Percentiles rank a stretch among this genome's conserved stretches.
Conservation (phyloP, 2,888 invertebrate genomes). For the Tipula unca region DNA sequence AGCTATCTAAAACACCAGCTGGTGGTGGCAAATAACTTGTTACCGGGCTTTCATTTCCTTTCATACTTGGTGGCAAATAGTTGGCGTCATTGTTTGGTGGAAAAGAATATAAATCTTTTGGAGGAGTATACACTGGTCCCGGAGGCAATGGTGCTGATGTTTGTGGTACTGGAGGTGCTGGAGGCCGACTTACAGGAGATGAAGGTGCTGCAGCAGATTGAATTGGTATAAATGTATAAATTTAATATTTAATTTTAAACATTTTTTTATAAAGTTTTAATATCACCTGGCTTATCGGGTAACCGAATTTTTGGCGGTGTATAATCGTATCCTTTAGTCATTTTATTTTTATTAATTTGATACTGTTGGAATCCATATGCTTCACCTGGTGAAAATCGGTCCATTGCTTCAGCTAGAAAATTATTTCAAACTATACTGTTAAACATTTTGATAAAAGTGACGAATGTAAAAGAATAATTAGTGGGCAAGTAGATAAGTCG, state of each 20-base stretch:
- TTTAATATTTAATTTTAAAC: not conserved
- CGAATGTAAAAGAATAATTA: too few species aligned
- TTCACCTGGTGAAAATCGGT: constrained; percentile 39
- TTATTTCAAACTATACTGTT: too few species aligned
- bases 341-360: constrained; percentile 27
- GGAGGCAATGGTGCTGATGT: not conserved
- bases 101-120: constrained; percentile 36
- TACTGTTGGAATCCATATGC: constrained; percentile 33
- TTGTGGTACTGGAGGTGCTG: not conserved
- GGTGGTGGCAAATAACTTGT: constrained; percentile 38
- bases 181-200: not conserved
- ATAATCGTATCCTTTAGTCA: constrained; percentile 27
- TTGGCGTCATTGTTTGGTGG: constrained; percentile 36
- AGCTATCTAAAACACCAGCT: constrained; percentile 31
- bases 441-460: too few species aligned
- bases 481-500: too few species aligned
- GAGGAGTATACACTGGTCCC: constrained; percentile 18
- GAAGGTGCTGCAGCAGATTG: not conserved
- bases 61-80: constrained; percentile 33
- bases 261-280: not conserved
- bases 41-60: constrained; percentile 28
- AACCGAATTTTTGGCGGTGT: constrained; percentile 24
- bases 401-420: constrained; percentile 28
- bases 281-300: not conserved
- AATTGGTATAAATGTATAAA: not conserved